These are phyloP conservation scores for Parapristionchus giblindavisi DNA, from an alignment of 2,888 invertebrate species.

Conservation along the genomic window DNA sequence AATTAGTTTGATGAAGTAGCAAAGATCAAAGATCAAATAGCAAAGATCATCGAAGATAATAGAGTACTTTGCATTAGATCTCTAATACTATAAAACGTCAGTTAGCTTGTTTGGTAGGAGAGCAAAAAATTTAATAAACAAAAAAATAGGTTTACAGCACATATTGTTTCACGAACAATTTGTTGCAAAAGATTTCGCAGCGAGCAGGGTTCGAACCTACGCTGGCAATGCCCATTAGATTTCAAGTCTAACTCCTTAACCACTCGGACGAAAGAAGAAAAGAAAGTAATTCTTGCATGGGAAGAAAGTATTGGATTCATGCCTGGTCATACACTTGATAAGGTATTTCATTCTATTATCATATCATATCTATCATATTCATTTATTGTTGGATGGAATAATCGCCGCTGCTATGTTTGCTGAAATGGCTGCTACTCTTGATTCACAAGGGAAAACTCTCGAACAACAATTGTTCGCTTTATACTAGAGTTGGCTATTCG, in stretches of 20 bases:
- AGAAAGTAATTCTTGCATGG: conserved; percentile 87
- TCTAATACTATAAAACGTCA: too few species aligned
- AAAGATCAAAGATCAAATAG: too few species aligned
- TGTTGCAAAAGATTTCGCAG: conserved; percentile 65
- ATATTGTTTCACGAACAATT: too few species aligned
- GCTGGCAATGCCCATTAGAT: conserved; percentile 78
- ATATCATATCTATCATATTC: too few species aligned
- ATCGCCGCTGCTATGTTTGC: conserved; percentile 85
- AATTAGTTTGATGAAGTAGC: too few species aligned
- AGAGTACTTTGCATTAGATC: too few species aligned
- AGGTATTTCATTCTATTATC: conserved; percentile 72
- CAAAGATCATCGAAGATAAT: too few species aligned
- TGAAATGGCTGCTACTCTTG: conserved; percentile 80
- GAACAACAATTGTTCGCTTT: conserved; percentile 78
- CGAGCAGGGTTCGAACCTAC: conserved; percentile 78
- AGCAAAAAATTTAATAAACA: too few species aligned
- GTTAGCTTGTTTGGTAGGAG: too few species aligned
- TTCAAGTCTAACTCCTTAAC: conserved; percentile 78
- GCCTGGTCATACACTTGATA: conserved; percentile 79
- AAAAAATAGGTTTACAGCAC: too few species aligned
- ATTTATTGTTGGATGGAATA: conserved; percentile 91
- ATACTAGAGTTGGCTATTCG: too few species aligned
- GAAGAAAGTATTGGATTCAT: conserved; percentile 97
- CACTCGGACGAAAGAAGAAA: conserved; percentile 78
- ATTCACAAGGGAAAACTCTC: conserved; percentile 71